A percentile compares a stretch with the other conserved stretches of the same genome.
These are phyloP conservation scores for Parauchenoglanis punctatus DNA, from an alignment of 2,797 vertebrate species.

Conservation along the genomic window DNA sequence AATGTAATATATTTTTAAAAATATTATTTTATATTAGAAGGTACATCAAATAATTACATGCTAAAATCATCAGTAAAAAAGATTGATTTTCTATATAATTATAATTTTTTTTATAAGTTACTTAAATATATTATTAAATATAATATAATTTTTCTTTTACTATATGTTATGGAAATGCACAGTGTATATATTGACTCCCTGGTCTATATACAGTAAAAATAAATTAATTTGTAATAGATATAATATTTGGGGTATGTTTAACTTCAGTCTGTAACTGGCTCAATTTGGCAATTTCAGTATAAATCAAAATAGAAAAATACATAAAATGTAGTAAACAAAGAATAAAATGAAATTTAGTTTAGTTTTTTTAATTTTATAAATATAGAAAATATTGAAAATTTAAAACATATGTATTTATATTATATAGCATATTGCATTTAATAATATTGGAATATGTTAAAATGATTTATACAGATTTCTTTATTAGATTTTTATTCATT, in stretches of 20 bases:
- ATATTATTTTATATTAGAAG: neutral
- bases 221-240: neutral
- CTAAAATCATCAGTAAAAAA: neutral
- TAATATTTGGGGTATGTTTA: neutral
- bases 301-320: neutral
- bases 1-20: neutral
- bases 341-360: too few relatives aligned
- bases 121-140: neutral
- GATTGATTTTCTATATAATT: neutral
- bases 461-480: neutral
- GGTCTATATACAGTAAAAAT: neutral
- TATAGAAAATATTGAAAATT: neutral
- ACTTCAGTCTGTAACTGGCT: neutral
- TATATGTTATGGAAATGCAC: neutral
- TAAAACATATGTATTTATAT: neutral
- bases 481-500: neutral
- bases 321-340: too few relatives aligned
- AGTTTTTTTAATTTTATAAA: too few relatives aligned
- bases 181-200: neutral
- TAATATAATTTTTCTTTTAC: neutral
- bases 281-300: neutral
- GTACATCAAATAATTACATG: neutral
- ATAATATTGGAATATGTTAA: neutral
- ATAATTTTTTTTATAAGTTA: neutral
- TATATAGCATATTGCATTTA: neutral